Evolutionary conservation across 2,113 vertebrate species (phyloP).

Genomic region (Antechinus flavipes): DNA sequence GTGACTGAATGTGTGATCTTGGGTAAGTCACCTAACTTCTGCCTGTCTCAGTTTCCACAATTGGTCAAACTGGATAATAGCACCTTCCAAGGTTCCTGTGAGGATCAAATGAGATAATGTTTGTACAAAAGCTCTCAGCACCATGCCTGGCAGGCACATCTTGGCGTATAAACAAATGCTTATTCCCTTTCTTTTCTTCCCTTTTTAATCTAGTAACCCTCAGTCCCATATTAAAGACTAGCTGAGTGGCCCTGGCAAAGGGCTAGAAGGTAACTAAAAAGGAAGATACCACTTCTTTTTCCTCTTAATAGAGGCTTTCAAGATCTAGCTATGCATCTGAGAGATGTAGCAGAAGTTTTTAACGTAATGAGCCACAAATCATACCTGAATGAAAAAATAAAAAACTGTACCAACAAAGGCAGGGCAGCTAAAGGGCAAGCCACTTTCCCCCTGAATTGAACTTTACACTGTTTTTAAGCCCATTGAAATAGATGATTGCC

Average conservation of each 20-base stretch:
- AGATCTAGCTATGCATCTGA: background rate
- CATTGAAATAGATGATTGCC: background rate
- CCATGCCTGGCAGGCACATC: background rate
- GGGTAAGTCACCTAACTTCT: background rate
- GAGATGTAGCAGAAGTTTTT: background rate
- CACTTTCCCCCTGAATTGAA: background rate
- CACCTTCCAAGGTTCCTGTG: background rate
- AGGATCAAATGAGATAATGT: background rate
- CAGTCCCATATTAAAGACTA: background rate
- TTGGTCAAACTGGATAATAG: background rate
- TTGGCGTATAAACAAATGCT: background rate
- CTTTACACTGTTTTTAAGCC: background rate
- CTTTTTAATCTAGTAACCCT: background rate
- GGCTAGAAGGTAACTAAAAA: background rate
- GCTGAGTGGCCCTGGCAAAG: background rate
- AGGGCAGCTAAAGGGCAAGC: background rate
- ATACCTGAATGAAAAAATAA: background rate
- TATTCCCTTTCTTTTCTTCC: background rate
- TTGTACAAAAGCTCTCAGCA: background rate
- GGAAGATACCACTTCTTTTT: background rate
- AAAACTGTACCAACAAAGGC: background rate
- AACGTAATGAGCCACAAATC: background rate
- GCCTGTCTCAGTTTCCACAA: background rate
- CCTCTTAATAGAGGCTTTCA: background rate
- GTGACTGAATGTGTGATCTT: background rate